Evolutionary conservation across 2,113 vertebrate species (phyloP).

Genomic region (human): GRCh38 chr9:13167501-13168000

Average conservation of each 20-base stretch:
- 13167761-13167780: background rate
- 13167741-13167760: background rate
- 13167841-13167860: background rate
- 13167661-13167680: background rate
- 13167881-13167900: background rate
- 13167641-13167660: conserved; percentile 32
- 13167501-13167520: conserved; percentile 3
- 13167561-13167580: background rate
- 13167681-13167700: background rate
- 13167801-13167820: background rate
- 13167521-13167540: conserved; percentile 31
- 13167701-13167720: conserved; percentile 28
- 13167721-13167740: conserved; percentile 44
- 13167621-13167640: background rate
- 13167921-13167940: background rate
- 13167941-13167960: background rate
- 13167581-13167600: background rate
- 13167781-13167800: background rate
- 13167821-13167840: background rate
- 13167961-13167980: background rate
- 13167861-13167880: background rate
- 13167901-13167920: background rate
- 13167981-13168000: background rate
- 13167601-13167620: conserved; percentile 42
- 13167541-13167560: background rate